Evolutionary conservation across 2,113 vertebrate genomes (phyloP).

Genomic region (Axis porcinus): DNA sequence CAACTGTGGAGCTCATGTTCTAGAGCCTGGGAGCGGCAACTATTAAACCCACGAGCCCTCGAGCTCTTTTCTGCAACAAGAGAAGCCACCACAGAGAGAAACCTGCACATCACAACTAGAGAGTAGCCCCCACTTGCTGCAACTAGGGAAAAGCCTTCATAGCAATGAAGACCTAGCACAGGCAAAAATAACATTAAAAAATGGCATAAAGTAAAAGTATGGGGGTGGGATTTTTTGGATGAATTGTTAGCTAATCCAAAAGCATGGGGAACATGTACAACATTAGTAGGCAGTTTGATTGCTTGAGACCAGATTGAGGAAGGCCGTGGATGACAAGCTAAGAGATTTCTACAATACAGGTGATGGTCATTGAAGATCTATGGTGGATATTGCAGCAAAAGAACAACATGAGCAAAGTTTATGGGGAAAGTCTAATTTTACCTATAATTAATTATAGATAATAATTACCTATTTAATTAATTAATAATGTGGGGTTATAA

Average conservation of each 20-base stretch:
- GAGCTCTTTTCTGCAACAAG: background rate
- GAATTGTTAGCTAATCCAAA: background rate
- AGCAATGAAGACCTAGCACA: background rate
- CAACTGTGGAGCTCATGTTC: background rate
- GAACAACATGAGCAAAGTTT: background rate
- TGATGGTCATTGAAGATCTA: background rate
- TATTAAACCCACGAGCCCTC: rapidly evolving
- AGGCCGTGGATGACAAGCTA: background rate
- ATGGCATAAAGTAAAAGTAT: background rate
- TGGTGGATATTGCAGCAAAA: background rate
- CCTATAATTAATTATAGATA: too few relatives aligned
- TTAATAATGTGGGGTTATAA: too few relatives aligned
- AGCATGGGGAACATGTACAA: background rate
- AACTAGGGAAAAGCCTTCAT: background rate
- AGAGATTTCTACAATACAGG: background rate
- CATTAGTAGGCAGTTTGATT: background rate
- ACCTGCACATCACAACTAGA: background rate
- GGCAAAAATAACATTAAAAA: background rate
- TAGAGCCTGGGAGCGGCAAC: background rate
- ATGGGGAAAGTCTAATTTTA: background rate
- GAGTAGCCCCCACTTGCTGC: background rate
- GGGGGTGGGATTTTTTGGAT: background rate
- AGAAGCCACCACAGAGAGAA: background rate
- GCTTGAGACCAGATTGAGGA: background rate
- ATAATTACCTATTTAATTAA: too few relatives aligned